phyloP scores from a whole-genome alignment of 2,888 invertebrate genomes.

The Brachynemurus nebulosus region DNA sequence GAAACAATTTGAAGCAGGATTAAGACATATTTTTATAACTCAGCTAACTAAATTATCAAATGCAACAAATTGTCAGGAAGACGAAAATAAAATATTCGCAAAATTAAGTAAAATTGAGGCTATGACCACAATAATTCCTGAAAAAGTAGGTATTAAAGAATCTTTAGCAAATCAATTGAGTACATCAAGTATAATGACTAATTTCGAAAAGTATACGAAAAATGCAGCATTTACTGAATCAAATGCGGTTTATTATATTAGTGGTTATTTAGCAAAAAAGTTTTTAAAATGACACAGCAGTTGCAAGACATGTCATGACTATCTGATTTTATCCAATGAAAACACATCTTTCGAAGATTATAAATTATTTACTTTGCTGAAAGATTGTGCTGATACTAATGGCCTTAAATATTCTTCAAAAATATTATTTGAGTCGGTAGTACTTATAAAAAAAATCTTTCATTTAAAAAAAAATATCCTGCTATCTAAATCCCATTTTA shows the following conservation, averaged over 20 bases:
- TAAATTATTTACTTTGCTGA: background rate
- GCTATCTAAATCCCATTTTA: background rate
- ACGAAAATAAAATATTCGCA: background rate
- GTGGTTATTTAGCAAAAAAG: constrained; percentile 1
- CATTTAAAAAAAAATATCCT: background rate
- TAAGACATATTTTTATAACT: constrained; percentile 1
- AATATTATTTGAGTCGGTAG: background rate
- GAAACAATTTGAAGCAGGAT: background rate
- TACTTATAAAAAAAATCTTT: background rate
- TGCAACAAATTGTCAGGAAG: background rate
- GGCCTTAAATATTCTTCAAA: constrained; percentile 1
- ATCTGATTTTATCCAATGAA: background rate
- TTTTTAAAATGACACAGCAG: background rate
- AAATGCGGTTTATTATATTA: background rate
- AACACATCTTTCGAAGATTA: constrained; percentile 1
- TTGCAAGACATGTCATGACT: background rate
- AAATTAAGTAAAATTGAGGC: background rate
- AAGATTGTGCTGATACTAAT: constrained; percentile 1
- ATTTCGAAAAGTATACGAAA: background rate
- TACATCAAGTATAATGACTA: background rate
- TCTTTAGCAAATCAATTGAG: background rate
- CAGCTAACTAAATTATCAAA: constrained; percentile 1
- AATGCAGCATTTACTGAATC: background rate
- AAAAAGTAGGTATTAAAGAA: background rate
- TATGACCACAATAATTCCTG: background rate